Evolutionary conservation across 1,140 invertebrate species (phyloP), one percentile per base, ranked within the genome.

Genomic region (Scaptomyza hsui): DNA sequence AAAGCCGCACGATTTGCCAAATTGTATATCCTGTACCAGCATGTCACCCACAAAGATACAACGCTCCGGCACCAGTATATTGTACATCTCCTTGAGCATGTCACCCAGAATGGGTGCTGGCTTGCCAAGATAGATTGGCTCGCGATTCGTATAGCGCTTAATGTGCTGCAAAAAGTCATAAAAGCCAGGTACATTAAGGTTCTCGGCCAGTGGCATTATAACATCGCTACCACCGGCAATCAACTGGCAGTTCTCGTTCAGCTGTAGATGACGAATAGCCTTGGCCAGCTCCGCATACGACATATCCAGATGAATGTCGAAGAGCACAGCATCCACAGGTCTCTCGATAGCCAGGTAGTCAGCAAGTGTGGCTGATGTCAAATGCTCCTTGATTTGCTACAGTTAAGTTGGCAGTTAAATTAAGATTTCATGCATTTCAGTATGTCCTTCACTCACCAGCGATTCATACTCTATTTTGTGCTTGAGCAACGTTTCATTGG

Each of bases 31-130:
- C 75, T 93, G 91, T 6, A 92, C 90, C 3, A 93, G 93, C 92
- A 93, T 92, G 53, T 94, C 94, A 5, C 94, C 94, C 56, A 94
- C 92, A 56, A 94, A 94, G 1, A 94, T 86, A 24, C 94, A 93
- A 64, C 93, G 92, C 48, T 90, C 83, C 0, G 93, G 92, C 53
- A 93, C 80, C 0, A 75, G 83, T 4, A 94, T 90, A 0, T 92
- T 89, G 19, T 91, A 93, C 29, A 92, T 90, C 6, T 92, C 63
- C 4, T 89, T 51, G 2, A 93, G 60, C 61, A 90, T 92, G n/a
- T 92, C 62, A 13, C 92, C 93, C 3, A 94, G 86, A 15, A 83
- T 41, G 49, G 91, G 75, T 3, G 93, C 92, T 0, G 94, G 94
- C 59, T 94, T 94, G 0, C 92, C 93, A 35, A 93, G 79, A 3